Evolutionary conservation across 2,113 vertebrate genomes (phyloP), one percentile per base, ranked within the genome.

Genomic region (Oryzias javanicus): DNA sequence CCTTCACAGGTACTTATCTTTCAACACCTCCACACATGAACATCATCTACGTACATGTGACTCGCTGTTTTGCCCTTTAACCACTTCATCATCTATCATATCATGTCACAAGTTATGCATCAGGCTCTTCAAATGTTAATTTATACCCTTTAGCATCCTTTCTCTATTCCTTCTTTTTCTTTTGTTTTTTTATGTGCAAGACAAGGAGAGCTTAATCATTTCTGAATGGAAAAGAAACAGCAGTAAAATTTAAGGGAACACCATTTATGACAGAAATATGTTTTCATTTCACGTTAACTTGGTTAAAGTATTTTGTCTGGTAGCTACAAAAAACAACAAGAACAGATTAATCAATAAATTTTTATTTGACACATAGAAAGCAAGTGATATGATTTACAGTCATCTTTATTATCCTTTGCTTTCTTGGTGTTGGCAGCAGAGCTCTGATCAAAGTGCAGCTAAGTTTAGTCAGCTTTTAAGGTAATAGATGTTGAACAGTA

Each of bases 81-180:
- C 16, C 20, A 19, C 15, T 14, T 58, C 10, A 29, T 48, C 55
- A 61, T 64, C 44, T 42, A 18, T 15, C 14, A n/a, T 29, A n/a
- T 48, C 60, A 67, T 48, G 19, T 40, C 53, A 52, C 80, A 76
- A 51, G 44, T 60, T 54, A 60, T 72, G 72, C 45, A 67, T 74
- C 57, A 56, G 13, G 47, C 64, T 40, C 52, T 71, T 69, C 72
- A 67, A 20, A 49, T 67, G 25, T 47, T 59, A 19, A 58, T 70
- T 49, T 17, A 70, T n/a, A 60, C 60, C 27, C 49, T 77, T 67
- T 59, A 71, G 49, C 71, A 55, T 71, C 40, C 45, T 13, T 40
- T 46, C 12, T 10, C 67, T 27, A 14, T 42, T 19, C 7, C 27
- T 60, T 42, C 10, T 35, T 22, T 20, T 35, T 20, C 49, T 51